Evolutionary conservation across 2,888 invertebrate species (phyloP).

Genomic region (Apotomis turbidana): DNA sequence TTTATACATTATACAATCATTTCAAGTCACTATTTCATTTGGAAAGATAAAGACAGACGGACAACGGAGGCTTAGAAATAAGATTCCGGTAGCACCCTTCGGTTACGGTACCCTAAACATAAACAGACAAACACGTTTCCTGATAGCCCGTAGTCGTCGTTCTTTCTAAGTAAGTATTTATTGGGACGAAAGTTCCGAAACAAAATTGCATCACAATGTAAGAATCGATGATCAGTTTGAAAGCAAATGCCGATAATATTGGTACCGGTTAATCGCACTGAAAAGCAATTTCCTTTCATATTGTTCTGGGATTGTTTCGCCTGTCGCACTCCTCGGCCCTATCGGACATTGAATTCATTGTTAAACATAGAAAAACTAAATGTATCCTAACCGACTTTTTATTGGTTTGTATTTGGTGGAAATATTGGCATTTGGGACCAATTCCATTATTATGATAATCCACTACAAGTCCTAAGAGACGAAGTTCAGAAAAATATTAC

Average conservation of each 20-base stretch:
- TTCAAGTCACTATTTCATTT: no score
- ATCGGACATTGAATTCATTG: conserved; percentile 59
- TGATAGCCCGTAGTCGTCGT: no score
- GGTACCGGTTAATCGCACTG: conserved; percentile 23
- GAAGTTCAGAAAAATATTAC: background rate
- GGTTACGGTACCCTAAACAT: no score
- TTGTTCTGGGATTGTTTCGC: conserved; percentile 75
- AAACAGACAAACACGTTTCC: no score
- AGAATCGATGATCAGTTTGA: background rate
- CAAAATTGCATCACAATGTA: no score
- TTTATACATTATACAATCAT: no score
- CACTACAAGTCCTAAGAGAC: conserved; percentile 2
- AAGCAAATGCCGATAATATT: background rate
- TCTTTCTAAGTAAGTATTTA: no score
- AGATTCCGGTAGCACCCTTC: no score
- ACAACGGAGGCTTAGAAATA: no score
- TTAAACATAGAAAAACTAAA: conserved; percentile 61
- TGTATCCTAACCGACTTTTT: conserved; percentile 44
- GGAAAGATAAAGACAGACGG: no score
- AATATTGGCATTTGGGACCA: background rate
- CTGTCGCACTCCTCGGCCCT: conserved; percentile 51
- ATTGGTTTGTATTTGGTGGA: conserved; percentile 8
- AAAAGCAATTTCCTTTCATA: conserved; percentile 73
- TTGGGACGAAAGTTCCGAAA: no score
- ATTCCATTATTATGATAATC: conserved; percentile 4